Conservation (phyloP, 2,888 invertebrate genomes). For the Eustalomyia histrio region DNA sequence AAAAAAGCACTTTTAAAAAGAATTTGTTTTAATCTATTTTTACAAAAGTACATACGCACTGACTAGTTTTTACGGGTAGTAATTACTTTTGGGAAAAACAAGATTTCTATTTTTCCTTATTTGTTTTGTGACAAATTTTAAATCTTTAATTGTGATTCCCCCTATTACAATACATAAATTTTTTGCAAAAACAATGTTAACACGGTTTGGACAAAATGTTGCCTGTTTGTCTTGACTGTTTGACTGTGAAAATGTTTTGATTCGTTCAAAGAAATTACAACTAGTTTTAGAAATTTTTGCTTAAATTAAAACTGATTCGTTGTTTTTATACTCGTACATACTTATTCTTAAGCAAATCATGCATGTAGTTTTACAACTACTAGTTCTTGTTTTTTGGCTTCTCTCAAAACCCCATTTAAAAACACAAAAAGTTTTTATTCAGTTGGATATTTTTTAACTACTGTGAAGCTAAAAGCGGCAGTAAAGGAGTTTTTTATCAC, state of each 20-base stretch:
- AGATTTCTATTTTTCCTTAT: too few species aligned
- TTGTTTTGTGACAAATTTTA: not conserved
- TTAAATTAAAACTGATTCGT: constrained; percentile 29
- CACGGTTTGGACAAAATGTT: constrained; percentile 41
- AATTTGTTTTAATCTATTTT: too few species aligned
- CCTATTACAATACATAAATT: constrained; percentile 12
- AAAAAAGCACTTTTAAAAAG: too few species aligned
- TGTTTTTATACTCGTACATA: not conserved
- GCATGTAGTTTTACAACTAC: not conserved
- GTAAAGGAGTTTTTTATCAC: constrained; percentile 46
- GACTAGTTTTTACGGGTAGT: too few species aligned
- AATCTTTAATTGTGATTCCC: not conserved
- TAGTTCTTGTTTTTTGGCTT: not conserved
- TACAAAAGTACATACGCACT: too few species aligned
- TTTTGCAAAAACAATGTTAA: constrained; percentile 39
- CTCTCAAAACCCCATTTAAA: not conserved
- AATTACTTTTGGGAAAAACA: too few species aligned
- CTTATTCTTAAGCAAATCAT: constrained; percentile 1
- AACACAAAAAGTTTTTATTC: not conserved
- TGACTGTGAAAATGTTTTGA: constrained; percentile 18
- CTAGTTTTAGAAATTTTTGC: constrained; percentile 20
- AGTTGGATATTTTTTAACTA: constrained; percentile 7
- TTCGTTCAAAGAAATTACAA: constrained; percentile 38
- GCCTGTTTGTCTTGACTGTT: not conserved
- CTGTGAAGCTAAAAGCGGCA: not conserved